Conservation (phyloP, 1,140 invertebrate species). For the Dryas iulia region DNA sequence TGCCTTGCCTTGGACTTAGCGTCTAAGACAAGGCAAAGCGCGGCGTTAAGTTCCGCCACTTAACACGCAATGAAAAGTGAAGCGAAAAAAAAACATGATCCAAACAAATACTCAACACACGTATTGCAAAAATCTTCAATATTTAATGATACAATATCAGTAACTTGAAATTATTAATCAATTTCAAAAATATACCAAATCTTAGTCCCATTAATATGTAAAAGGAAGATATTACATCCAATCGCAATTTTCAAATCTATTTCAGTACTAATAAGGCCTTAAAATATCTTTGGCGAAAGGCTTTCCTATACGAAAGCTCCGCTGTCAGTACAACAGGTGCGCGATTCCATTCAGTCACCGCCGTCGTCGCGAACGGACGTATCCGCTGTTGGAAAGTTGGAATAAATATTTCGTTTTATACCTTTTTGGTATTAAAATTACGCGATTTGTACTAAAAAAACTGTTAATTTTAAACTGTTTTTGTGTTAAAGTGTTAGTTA, state of each 20-base stretch:
- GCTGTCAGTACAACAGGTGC: slow-evolving; percentile 52
- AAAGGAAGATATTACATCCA: too few species aligned
- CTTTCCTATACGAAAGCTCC: neutral
- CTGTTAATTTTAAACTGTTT: slow-evolving; percentile 7
- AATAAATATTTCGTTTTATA: neutral
- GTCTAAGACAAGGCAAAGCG: too few species aligned
- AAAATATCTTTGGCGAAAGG: neutral
- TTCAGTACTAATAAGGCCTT: neutral
- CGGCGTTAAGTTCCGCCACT: too few species aligned
- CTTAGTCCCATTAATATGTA: too few species aligned
- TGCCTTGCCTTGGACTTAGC: too few species aligned
- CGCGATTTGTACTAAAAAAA: slow-evolving; percentile 5
- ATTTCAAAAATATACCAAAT: too few species aligned
- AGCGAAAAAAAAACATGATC: too few species aligned
- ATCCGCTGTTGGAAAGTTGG: neutral
- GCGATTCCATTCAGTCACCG: slow-evolving; percentile 41
- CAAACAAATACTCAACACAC: too few species aligned
- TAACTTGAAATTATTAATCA: too few species aligned
- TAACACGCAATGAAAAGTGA: too few species aligned
- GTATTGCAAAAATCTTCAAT: too few species aligned
- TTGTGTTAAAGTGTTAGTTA: neutral
- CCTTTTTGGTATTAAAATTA: neutral
- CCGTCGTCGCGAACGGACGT: slow-evolving; percentile 41
- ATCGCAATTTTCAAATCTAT: neutral
- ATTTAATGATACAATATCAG: too few species aligned